A percentile compares a stretch with the other conserved stretches of the same genome.
phyloP scores from a whole-genome alignment of 2,888 invertebrate species.

The Rutpela maculata region DNA sequence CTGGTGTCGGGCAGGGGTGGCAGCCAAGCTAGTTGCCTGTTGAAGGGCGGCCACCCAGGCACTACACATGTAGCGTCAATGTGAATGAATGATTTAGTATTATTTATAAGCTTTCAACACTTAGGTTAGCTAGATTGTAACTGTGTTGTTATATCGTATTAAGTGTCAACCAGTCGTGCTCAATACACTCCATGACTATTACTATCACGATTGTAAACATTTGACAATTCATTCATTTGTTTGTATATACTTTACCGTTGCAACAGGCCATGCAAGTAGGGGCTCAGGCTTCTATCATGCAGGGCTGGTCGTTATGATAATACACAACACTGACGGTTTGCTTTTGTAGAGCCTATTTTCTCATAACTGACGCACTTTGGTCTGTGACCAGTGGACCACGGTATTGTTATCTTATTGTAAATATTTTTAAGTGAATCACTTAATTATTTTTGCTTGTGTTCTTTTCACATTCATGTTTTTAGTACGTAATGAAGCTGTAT shows the following conservation, averaged over 20 bases:
- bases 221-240: conserved; percentile 67
- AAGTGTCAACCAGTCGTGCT: conserved; percentile 74
- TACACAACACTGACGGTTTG: conserved; percentile 65
- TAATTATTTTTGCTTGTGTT: conserved; percentile 73
- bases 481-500: conserved; percentile 74
- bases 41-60: conserved; percentile 56
- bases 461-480: conserved; percentile 74
- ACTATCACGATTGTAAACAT: conserved; percentile 71
- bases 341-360: conserved; percentile 73
- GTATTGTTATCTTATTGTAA: conserved; percentile 74
- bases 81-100: conserved; percentile 68
- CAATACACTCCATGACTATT: conserved; percentile 73
- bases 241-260: conserved; percentile 55
- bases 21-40: conserved; percentile 60
- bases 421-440: conserved; percentile 74
- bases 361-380: conserved; percentile 70
- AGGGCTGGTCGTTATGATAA: conserved; percentile 30
- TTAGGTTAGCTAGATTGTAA: conserved; percentile 75
- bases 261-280: conserved; percentile 34
- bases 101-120: conserved; percentile 74
- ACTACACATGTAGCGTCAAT: conserved; percentile 53
- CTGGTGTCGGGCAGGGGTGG: conserved; percentile 53
- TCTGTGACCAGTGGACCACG: conserved; percentile 73
- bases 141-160: conserved; percentile 75
- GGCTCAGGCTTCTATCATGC: conserved; percentile 20